Evolutionary conservation across 2,113 vertebrate species (phyloP), one percentile per base, ranked within the genome.

Genomic region (Chaenogobius annularis): DNA sequence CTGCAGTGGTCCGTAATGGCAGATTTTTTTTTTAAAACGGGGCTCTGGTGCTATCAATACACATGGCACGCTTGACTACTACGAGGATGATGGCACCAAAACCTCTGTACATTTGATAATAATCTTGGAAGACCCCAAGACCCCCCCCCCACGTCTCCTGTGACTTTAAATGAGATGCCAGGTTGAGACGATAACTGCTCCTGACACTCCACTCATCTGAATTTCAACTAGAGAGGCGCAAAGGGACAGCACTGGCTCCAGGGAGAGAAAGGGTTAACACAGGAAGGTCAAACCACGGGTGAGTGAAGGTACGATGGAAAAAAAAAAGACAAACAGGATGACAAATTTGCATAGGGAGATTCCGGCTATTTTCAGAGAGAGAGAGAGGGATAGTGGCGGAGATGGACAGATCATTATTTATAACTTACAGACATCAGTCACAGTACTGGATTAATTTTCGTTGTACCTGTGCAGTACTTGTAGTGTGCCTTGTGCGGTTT

Each of bases 121-220:
- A 31, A 31, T 31, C 26, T 31, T 31, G 26, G 26, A 31, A 31
- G 26, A 31, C 26, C 26, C 48, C 11, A 35, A 73, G 77, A 81
- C 48, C 69, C 62, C 10, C 63, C 37, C 43, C 35, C 50, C 13
- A n/a, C 26, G 19, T 67, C 63, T 68, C 40, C 17, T 40, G 72
- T 56, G 70, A 67, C 74, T 74, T 58, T 70, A 69, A 81, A 85
- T 77, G 66, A 81, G 79, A 82, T 85, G 73, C 68, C 73, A 67
- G 65, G 68, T 77, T 55, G 22, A 83, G 88, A 91, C 31, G 72
- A 73, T 88, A 91, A 91, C 74, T 61, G 44, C 59, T 83, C 59
- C 69, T 87, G 89, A 90, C 90, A 82, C 46, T 44, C 22, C 23
- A 71, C 88, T 90, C 88, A 83, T 90, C 72, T 84, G 89, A 86